Base-by-base conservation (phyloP, 2,888 invertebrate species). In the Boloria selene region DNA sequence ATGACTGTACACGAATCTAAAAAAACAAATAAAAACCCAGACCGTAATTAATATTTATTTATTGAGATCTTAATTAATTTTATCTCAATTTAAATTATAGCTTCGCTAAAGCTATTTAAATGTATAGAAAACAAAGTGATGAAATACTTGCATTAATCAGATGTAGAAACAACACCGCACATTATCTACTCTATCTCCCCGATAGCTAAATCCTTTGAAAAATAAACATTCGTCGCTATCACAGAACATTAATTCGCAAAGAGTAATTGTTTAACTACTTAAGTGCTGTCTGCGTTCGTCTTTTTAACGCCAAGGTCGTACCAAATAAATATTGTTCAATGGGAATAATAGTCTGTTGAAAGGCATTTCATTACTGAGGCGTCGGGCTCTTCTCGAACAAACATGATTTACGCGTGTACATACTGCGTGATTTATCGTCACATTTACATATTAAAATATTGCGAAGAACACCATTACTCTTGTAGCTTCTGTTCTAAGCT, bases 391-490 rank as follows among this genome's bases (percentile, higher is more conserved):
- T 13, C 26, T 49, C 22, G 62, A 18, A 31, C 52, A 49, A 54
- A 49, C 62, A 22, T 38, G 42, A 62, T 62, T 55, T 55, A 62
- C 49, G 22, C 26, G 17, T 18, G 47, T 18, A 55, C n/a, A 31
- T 17, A 49, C 58, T 16, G 26, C n/a, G 47, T 55, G 62, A 62
- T 62, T 62, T 62, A 62, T 53, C 31, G 49, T 14, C 38, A 47
- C 62, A 55, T 62, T 62, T 53, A 55, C 49, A 42, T 62, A 54
- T 62, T 53, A 55, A 63, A 56, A 54, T 56, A 63, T 56, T 49
- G 55, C 18, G 50, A 16, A 13, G 17, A 47, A 47, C 45, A 47
- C 31, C 16, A 59, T 59, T 59, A 49, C 47, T 59, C 17, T 47
- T 49, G 31, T 38, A 17, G 13, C 16, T 13, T 58, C 26, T 31